Percentiles rank a stretch among this genome's conserved stretches.
These are phyloP conservation scores for Arvicanthis niloticus DNA, from an alignment of 2,113 vertebrate genomes.

Conservation along the genomic window DNA sequence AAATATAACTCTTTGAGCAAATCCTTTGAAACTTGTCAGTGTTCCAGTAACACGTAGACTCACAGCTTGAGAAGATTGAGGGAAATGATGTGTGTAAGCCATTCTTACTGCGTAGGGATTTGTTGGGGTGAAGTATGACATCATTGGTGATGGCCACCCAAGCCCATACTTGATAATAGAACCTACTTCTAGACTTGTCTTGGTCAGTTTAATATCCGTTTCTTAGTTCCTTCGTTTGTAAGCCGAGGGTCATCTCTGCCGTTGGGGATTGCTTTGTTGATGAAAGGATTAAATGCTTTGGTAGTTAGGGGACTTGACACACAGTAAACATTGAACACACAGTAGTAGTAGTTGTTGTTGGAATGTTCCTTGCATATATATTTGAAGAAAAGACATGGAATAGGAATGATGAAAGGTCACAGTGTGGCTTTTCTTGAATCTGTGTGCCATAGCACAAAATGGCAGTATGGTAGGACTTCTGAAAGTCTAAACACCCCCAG, in stretches of 20 bases:
- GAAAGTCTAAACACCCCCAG: not conserved
- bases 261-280: not conserved
- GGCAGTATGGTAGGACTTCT: not conserved
- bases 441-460: not conserved
- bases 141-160: not conserved
- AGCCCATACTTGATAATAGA: not conserved
- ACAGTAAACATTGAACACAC: not conserved
- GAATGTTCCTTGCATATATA: slow-evolving; percentile 30
- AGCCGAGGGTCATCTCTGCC: not conserved
- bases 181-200: not conserved
- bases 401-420: not conserved
- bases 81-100: not conserved
- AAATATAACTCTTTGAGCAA: not conserved
- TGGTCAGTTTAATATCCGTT: not conserved
- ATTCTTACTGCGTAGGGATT: not conserved
- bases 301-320: not conserved
- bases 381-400: slow-evolving; percentile 1
- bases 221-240: slow-evolving; percentile 24
- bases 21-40: slow-evolving; percentile 14
- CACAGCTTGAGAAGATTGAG: not conserved
- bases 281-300: slow-evolving; percentile 1
- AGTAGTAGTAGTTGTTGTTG: not conserved
- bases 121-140: not conserved
- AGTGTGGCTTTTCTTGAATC: not conserved
- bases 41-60: not conserved